A percentile compares a stretch with the other conserved stretches of the same genome.
phyloP scores from a whole-genome alignment of 2,888 invertebrate species.

The Heliconius sara region DNA sequence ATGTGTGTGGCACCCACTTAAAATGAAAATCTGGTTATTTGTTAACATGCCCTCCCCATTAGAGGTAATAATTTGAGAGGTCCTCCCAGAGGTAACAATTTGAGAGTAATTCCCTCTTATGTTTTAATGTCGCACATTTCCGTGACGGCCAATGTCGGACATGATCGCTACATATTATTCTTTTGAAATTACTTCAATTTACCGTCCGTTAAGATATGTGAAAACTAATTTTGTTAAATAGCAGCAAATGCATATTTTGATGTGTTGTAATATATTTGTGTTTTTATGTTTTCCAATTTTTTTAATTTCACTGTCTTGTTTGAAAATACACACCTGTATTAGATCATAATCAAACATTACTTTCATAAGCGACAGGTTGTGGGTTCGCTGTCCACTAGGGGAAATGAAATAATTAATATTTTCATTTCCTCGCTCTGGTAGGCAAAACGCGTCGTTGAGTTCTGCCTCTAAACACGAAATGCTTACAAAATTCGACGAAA shows the following conservation, averaged over 20 bases:
- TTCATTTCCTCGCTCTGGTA: no score
- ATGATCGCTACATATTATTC: slow-evolving; percentile 3
- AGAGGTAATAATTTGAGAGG: no score
- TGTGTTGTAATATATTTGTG: no score
- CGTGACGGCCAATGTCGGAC: not conserved
- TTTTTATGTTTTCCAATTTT: no score
- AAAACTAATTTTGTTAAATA: not conserved
- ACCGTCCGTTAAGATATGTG: not conserved
- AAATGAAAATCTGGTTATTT: slow-evolving; percentile 13
- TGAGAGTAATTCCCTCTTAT: not conserved
- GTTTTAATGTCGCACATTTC: slow-evolving; percentile 16
- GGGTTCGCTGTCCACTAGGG: no score
- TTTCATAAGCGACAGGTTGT: no score
- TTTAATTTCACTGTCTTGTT: not conserved
- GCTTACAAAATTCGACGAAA: no score
- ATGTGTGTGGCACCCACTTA: slow-evolving; percentile 22
- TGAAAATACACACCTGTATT: no score
- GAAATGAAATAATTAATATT: no score
- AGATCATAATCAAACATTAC: no score
- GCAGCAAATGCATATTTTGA: not conserved
- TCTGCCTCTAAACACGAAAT: no score
- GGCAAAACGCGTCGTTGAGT: no score
- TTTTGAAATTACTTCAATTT: slow-evolving; percentile 14
- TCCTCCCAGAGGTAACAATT: slow-evolving; percentile 13
- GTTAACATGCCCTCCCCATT: not conserved